Evolutionary conservation across 2,113 vertebrate species (phyloP).

Genomic region (Bufo bufo): DNA sequence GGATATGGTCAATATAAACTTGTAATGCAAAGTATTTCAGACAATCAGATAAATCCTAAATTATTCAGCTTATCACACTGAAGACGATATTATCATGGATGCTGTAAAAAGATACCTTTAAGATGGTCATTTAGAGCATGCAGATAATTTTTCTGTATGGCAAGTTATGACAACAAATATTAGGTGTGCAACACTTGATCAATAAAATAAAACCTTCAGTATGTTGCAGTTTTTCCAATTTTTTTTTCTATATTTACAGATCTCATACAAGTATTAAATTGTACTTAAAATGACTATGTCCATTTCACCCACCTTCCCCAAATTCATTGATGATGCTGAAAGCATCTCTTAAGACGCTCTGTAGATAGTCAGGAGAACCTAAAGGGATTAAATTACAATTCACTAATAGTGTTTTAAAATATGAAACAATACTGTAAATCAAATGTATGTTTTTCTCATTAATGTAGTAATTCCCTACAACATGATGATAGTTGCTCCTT

Average conservation of each 20-base stretch:
- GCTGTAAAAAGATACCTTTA: background rate
- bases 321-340: background rate
- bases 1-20: background rate
- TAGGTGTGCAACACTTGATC: no score
- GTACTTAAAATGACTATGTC: background rate
- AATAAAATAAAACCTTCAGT: background rate
- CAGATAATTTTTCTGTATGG: background rate
- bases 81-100: no score
- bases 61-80: no score
- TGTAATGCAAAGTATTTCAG: background rate
- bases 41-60: no score
- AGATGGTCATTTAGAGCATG: background rate
- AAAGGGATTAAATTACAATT: background rate
- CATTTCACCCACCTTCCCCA: constrained; percentile 11
- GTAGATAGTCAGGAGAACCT: constrained; percentile 11
- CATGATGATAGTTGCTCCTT: background rate
- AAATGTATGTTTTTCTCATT: background rate
- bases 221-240: no score
- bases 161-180: no score
- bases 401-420: background rate
- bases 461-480: no score
- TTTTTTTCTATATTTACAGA: background rate
- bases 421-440: background rate
- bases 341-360: background rate
- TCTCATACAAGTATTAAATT: background rate